Evolutionary conservation across 2,888 invertebrate genomes (phyloP), one percentile per base, ranked within the genome.

Genomic region (Zaprionus obscuricornis): DNA sequence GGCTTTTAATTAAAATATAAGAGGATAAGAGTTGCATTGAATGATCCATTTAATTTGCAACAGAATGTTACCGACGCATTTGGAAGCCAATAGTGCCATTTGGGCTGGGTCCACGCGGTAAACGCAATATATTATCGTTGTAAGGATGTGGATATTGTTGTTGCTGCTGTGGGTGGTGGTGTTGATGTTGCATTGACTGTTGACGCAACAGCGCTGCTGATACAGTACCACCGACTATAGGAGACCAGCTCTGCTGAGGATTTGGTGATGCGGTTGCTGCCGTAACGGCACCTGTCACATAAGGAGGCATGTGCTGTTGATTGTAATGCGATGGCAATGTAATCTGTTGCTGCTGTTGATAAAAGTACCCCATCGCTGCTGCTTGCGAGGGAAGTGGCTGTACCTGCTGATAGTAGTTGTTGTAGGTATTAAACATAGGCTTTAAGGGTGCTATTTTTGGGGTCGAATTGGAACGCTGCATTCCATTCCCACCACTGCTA

Each of bases 51-150:
- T 22, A 46, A 1, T 27, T 3, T 34, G 27, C 34, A 18, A 51
- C 18, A 37, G 52, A 29, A 74, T 87, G 90, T 89, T 89, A 94
- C 93, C 94, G 94, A 79, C 92, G 92, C 85, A 92, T 90, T 81
- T 92, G 93, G 86, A 94, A 94, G 37, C 94, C 94, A 74, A 91
- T 92, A 40, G 95, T 94, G 65, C 95, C 96, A 82, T 96, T 96
- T 1, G 96, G 96, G 17, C 96, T 96, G 1, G 96, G 96, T 26
- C 96, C 96, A 75, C 92, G 92, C 0, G 96, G 96, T 87, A 94
- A 92, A 77, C 96, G 92, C 83, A 96, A 92, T 51, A 96, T 66
- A 60, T 77, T 87, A 49, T 86, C 86, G 14, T 83, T 86, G 14
- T 86, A 86, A 0, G 66, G 52, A 66, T 78, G 66, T 3, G 58